These are phyloP conservation scores for Chaitophorus viminalis DNA, from an alignment of 2,888 invertebrate species.

Conservation along the genomic window DNA sequence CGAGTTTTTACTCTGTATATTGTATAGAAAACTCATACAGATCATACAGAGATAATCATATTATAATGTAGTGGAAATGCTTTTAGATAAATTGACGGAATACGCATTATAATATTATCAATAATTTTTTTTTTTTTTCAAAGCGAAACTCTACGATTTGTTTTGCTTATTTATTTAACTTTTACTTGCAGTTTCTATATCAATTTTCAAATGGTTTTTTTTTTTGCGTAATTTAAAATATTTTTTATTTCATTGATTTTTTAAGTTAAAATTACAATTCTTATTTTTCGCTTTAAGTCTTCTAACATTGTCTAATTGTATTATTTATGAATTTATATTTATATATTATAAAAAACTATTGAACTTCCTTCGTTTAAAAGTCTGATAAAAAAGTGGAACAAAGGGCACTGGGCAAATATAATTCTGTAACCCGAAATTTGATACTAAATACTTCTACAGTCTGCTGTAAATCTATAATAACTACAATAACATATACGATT, in stretches of 20 bases:
- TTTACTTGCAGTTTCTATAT: background rate
- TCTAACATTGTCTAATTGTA: too few relatives aligned
- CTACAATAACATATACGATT: too few relatives aligned
- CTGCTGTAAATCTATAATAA: too few relatives aligned
- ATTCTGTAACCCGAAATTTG: too few relatives aligned
- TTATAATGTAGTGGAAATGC: background rate
- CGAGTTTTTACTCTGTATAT: background rate
- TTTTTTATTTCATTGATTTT: background rate
- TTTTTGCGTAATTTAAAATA: background rate
- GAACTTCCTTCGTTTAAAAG: too few relatives aligned
- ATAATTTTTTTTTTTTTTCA: background rate
- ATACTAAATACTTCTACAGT: too few relatives aligned
- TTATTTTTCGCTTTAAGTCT: background rate
- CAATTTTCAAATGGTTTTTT: background rate
- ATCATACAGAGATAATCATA: background rate
- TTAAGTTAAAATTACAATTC: background rate
- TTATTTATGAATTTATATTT: too few relatives aligned
- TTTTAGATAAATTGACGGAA: background rate
- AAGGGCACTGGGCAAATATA: too few relatives aligned
- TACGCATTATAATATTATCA: background rate
- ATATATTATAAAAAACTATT: too few relatives aligned
- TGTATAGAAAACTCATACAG: background rate
- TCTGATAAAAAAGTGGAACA: too few relatives aligned
- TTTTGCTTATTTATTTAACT: background rate
- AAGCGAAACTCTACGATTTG: background rate